A percentile compares a stretch with the other conserved stretches of the same genome.
Evolutionary conservation across 2,797 vertebrate species (phyloP).

Genomic region (Tapera naevia): DNA sequence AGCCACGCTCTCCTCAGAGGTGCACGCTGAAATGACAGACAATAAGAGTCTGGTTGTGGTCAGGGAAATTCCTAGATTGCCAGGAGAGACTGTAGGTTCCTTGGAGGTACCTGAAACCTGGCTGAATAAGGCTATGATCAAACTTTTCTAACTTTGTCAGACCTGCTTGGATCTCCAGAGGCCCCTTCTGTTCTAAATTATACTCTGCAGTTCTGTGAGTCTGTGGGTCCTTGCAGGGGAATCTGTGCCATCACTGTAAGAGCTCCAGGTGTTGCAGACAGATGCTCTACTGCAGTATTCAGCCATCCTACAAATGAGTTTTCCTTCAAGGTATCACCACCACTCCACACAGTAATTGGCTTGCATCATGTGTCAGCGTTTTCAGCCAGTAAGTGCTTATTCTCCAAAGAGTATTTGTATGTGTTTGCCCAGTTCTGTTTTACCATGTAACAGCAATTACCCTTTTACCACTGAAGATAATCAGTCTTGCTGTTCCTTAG

Average conservation of each 20-base stretch:
- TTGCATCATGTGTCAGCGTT: not conserved
- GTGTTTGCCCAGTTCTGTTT: slow-evolving; percentile 4
- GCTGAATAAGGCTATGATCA: not conserved
- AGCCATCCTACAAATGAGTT: not conserved
- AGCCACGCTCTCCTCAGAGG: not conserved
- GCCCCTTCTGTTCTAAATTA: not conserved
- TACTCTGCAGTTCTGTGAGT: not conserved
- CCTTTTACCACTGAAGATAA: slow-evolving; percentile 1
- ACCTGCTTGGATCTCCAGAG: not conserved
- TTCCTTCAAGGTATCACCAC: not conserved
- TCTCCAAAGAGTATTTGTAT: not conserved
- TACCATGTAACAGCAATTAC: not conserved
- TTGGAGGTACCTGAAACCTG: not conserved
- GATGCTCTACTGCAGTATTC: not conserved
- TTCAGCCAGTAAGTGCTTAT: not conserved
- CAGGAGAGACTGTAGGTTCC: not conserved
- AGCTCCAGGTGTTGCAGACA: not conserved
- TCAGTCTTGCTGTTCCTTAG: not conserved
- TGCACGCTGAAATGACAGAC: not conserved
- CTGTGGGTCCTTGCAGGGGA: not conserved
- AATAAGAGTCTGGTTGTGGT: not conserved
- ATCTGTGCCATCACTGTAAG: not conserved
- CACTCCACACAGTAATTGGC: not conserved
- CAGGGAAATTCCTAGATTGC: not conserved
- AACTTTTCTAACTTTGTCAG: not conserved